Conservation (phyloP, 2,888 invertebrate genomes). For the Eudemis profundana region DNA sequence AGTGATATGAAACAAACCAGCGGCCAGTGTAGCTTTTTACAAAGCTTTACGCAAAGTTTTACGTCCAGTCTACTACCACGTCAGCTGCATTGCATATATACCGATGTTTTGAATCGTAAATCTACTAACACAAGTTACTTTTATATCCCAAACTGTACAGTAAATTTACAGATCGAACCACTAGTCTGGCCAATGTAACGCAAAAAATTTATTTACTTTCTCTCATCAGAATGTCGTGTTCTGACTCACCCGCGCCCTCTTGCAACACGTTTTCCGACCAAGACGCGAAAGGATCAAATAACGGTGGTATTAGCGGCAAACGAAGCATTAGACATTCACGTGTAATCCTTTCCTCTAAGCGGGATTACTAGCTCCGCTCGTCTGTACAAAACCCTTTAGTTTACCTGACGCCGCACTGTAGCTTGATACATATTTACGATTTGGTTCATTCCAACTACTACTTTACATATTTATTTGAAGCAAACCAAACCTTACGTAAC, state of each 20-base stretch:
- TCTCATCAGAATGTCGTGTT: conserved; percentile 22
- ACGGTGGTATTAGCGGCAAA: conserved; percentile 45
- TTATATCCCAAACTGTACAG: background rate
- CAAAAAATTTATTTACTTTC: conserved; percentile 12
- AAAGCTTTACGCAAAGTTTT: too few relatives aligned
- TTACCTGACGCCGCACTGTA: conserved; percentile 44
- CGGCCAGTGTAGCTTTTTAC: too few relatives aligned
- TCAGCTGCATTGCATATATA: too few relatives aligned
- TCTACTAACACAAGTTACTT: background rate
- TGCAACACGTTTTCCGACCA: conserved; percentile 31
- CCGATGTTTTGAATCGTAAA: too few relatives aligned
- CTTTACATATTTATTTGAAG: background rate
- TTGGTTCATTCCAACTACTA: background rate
- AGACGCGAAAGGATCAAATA: conserved; percentile 48
- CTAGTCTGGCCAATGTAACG: background rate
- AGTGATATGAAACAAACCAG: too few relatives aligned
- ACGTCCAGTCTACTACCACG: too few relatives aligned
- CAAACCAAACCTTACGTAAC: background rate
- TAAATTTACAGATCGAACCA: background rate
- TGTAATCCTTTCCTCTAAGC: conserved; percentile 48
- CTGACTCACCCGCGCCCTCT: conserved; percentile 28
- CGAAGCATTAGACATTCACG: conserved; percentile 46
- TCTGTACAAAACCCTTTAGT: conserved; percentile 45
- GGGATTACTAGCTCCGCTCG: conserved; percentile 46
- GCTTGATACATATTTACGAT: conserved; percentile 37